Percentiles rank a stretch among this genome's conserved stretches.
These are phyloP conservation scores for Calypte anna DNA, from an alignment of 2,113 vertebrate species.

Conservation along the genomic window DNA sequence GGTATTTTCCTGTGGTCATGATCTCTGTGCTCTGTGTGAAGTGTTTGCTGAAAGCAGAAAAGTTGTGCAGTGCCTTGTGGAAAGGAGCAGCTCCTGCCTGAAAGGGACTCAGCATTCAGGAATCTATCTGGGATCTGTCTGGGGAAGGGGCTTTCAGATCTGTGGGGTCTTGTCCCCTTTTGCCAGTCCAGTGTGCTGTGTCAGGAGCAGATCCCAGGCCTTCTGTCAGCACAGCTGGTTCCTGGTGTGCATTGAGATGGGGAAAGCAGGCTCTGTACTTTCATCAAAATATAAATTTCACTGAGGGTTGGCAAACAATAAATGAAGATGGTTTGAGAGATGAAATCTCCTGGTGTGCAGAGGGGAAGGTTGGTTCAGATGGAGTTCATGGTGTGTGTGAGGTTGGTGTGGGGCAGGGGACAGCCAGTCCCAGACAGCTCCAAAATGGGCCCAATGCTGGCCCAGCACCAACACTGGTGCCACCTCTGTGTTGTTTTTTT, in stretches of 20 bases:
- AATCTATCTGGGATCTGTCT: neutral
- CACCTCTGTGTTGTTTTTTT: neutral
- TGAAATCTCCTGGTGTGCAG: neutral
- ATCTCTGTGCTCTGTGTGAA: neutral
- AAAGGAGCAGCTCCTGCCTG: neutral
- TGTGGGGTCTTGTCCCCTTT: neutral
- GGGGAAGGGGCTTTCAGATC: neutral
- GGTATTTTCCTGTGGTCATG: neutral
- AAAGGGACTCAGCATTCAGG: neutral
- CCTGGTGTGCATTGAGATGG: neutral
- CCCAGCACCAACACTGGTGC: neutral
- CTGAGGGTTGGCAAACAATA: neutral
- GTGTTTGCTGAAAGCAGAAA: neutral
- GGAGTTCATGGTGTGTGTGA: neutral
- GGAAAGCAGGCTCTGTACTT: neutral
- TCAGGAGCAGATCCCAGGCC: too few species aligned
- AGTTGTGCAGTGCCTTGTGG: rapidly evolving
- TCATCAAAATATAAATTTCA: neutral
- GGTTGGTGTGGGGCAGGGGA: too few species aligned
- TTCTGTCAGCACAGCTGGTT: neutral
- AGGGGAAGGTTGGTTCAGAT: neutral
- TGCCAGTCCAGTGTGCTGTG: too few species aligned
- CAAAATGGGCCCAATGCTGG: too few species aligned
- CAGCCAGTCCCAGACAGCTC: too few species aligned
- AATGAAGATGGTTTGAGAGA: neutral